Base-by-base conservation (phyloP, 2,888 invertebrate genomes). In the Coelopa pilipes region DNA sequence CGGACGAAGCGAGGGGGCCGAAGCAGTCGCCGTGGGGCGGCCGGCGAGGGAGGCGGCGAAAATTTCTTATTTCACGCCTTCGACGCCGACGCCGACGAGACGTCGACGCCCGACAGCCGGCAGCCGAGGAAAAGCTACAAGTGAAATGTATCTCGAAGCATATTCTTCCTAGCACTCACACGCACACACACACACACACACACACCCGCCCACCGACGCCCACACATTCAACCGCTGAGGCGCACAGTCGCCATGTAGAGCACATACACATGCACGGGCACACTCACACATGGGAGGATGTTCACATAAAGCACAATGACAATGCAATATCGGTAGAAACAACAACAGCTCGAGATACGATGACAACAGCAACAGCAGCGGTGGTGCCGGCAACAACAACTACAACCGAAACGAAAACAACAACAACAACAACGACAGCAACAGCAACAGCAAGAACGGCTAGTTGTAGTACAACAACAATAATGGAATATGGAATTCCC, bases 401-500 rank as follows among this genome's bases (percentile, higher is more conserved):
- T 19, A 17, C 46, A 13, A 53, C 55, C 19, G 53, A n/a, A 49
- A 67, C 34, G 47, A 67, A 59, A 66, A 67, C 67, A 17, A 59
- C 65, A 47, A 45, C 67, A 47, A 34, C 34, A 34, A 34, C 34
- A 34, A 34, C 34, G 2, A 34, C 34, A 4, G 7, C 34, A 34
- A 34, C 34, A 34, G 7, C 2, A 34, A 34, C 34, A 34, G 7
- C 4, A 34, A 34, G 2, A 34, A 34, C 7, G 34, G 34, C 7
- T 34, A 7, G 24, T 57, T 62, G 49, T 46, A 60, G 45, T 7
- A 59, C 24, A 49, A 24, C 47, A 24, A 55, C 67, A 67, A 77
- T 75, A 77, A 75, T 75, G 75, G 75, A 74, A 34, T 34, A 34
- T 34, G 75, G 76, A 76, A 79, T 79, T 78, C 80, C 78, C 80